phyloP scores from a whole-genome alignment of 2,113 vertebrate species.

The Salvator merianae region DNA sequence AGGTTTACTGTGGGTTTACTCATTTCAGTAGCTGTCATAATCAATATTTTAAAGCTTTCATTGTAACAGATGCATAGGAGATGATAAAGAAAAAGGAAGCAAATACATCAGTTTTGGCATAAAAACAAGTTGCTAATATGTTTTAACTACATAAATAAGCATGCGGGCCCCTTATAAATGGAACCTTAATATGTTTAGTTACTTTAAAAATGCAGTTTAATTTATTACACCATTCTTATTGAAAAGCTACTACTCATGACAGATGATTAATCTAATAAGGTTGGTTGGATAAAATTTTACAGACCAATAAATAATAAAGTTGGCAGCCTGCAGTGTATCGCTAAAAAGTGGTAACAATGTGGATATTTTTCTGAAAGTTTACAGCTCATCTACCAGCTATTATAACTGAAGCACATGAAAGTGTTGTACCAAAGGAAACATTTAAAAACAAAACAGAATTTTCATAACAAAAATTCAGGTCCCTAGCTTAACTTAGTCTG shows the following conservation, averaged over 20 bases:
- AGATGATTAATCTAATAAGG: neutral
- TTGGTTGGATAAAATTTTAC: neutral
- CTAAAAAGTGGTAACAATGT: neutral
- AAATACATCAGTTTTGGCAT: neutral
- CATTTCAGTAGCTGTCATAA: constrained; percentile 4
- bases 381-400: neutral
- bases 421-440: too few species aligned
- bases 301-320: neutral
- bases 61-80: neutral
- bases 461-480: too few species aligned
- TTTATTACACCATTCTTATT: neutral
- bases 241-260: neutral
- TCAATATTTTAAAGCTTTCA: constrained; percentile 9
- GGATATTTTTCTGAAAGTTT: neutral
- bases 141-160: neutral
- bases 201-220: neutral
- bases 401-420: neutral
- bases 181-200: neutral
- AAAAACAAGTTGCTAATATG: neutral
- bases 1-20: neutral
- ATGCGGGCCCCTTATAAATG: neutral
- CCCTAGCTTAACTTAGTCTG: too few species aligned
- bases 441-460: too few species aligned
- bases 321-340: neutral
- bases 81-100: neutral